Percentiles rank a stretch among this genome's conserved stretches.
Evolutionary conservation across 2,113 vertebrate species (phyloP).

Genomic region (Myrmecophaga tridactyla): DNA sequence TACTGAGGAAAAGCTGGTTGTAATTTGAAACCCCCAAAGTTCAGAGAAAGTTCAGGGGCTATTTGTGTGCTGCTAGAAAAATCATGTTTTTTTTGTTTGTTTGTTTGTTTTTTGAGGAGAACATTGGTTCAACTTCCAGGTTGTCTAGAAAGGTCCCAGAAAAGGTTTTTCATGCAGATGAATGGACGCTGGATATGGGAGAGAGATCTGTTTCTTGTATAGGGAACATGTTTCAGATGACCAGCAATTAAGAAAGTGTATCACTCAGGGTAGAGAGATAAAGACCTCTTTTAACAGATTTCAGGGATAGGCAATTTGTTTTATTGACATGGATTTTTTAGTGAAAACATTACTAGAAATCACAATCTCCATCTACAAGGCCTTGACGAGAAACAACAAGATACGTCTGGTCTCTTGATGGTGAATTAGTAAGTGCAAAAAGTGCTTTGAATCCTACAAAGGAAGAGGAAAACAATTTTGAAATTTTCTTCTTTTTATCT

Average conservation of each 20-base stretch:
- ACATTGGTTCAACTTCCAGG: background rate
- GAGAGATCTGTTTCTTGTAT: background rate
- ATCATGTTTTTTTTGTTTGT: too few species aligned
- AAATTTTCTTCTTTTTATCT: background rate
- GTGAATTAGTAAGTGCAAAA: background rate
- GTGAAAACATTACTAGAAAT: background rate
- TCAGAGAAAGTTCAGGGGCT: conserved; percentile 74
- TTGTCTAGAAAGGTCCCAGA: background rate
- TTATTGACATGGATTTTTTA: background rate
- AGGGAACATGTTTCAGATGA: background rate
- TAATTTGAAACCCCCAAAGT: conserved; percentile 65
- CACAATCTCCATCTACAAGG: background rate
- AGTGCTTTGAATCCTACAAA: background rate
- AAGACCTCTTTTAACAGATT: background rate
- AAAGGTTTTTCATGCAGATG: background rate
- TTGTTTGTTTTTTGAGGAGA: background rate
- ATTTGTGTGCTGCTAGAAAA: background rate
- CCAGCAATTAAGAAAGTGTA: background rate
- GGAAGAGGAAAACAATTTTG: background rate
- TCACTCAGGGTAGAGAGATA: background rate
- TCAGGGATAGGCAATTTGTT: background rate
- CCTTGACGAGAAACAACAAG: background rate
- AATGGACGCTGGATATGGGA: fast-evolving
- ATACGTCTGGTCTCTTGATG: background rate
- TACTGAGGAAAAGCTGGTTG: conserved; percentile 63